phyloP scores from a whole-genome alignment of 2,888 invertebrate species.

The Brachylomia viminalis region DNA sequence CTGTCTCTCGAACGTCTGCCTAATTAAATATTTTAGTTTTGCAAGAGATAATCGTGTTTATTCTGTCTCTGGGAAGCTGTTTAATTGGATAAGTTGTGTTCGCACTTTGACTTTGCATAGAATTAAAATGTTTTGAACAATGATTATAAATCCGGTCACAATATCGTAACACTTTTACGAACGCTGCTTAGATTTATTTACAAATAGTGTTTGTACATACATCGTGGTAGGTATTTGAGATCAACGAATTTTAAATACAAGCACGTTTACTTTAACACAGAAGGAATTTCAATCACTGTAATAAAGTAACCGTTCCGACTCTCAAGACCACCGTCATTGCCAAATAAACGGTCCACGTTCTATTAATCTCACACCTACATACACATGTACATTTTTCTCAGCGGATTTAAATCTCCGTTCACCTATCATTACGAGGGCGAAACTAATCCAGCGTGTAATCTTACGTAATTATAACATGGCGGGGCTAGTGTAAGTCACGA shows the following conservation, averaged over 20 bases:
- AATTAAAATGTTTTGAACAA: constrained; percentile 44
- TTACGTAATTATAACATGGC: constrained; percentile 88
- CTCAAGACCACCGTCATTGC: constrained; percentile 59
- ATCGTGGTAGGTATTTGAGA: constrained; percentile 24
- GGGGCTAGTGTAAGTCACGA: constrained; percentile 87
- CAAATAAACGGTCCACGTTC: constrained; percentile 49
- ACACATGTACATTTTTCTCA: constrained; percentile 67
- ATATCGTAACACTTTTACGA: constrained; percentile 7
- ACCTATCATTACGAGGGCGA: constrained; percentile 82
- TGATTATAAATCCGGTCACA: constrained; percentile 21
- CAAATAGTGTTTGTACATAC: neutral
- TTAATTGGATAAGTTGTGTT: constrained; percentile 58
- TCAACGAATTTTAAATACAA: constrained; percentile 14
- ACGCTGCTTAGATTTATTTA: neutral
- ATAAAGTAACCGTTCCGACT: constrained; percentile 27
- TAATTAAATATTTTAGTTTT: constrained; percentile 56
- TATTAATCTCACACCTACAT: constrained; percentile 59
- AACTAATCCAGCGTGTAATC: constrained; percentile 83
- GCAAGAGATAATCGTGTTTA: constrained; percentile 52
- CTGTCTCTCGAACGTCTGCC: constrained; percentile 42
- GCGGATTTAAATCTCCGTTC: constrained; percentile 72
- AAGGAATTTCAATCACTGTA: constrained; percentile 46
- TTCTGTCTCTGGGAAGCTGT: constrained; percentile 32
- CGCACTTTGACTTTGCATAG: constrained; percentile 44
- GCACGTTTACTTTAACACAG: constrained; percentile 41